Base-by-base conservation (phyloP, 1,140 invertebrate species). In the Bombus vancouverensis region DNA sequence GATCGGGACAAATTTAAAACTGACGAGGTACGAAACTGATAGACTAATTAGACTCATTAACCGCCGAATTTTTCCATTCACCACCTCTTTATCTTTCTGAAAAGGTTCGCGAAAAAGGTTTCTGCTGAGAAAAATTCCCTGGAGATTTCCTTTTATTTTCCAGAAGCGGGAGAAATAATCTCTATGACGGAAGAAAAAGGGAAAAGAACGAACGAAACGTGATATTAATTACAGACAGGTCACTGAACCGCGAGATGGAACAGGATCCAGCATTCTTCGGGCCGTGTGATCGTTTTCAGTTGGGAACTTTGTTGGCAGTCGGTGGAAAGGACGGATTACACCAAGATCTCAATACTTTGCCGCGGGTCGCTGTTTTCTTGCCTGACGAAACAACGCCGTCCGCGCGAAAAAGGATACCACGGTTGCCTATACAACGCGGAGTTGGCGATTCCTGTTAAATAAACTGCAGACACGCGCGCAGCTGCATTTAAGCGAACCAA, bases 381-480 rank as follows among this genome's bases (percentile, higher is more conserved):
- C 9, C 37, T 10, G 9, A 15, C 42, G 75, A 77, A 37, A 57
- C 74, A 76, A 76, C 22, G 15, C 28, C 3, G 25, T 10, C 13
- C 53, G 75, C 22, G 32, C 18, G 57, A 59, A 59, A 76, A 76
- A 59, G 47, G 53, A 75, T 57, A 22, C 18, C 42, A 22, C 8
- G 13, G 28, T 34, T 15, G 15, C 15, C 18, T 22, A 22, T 47
- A 25, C 12, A 18, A 65, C 57, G 3, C 44, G 8, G 28, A 32
- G 75, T 28, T 77, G 32, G 9, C 75, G 37, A 77, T 77, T 42
- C 37, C 75, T 42, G 32, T 77, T 77, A 62, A 77, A 77, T 77
- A 77, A 77, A 77, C 75, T n/a, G 75, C 75, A 62, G 32, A 53
- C 44, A 15, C 37, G 57, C 18, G 34, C 39, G 25, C 57, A 39